A percentile compares a stretch with the other conserved stretches of the same genome.
Conservation (phyloP, 2,113 vertebrate genomes). For the Pagrus major region DNA sequence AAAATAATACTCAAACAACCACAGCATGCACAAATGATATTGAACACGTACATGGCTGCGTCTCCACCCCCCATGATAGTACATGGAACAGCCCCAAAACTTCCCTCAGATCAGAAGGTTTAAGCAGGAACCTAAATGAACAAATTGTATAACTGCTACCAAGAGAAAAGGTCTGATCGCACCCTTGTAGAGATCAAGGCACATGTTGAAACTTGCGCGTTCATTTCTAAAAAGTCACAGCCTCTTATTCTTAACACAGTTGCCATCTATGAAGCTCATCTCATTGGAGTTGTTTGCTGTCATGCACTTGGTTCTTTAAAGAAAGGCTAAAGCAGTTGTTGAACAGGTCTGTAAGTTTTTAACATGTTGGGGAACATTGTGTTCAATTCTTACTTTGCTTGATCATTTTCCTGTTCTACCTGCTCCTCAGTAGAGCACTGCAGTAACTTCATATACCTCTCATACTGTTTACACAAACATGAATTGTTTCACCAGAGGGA, state of each 20-base stretch:
- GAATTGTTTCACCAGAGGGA: slow-evolving; percentile 20
- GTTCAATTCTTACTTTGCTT: not conserved
- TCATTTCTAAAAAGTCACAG: slow-evolving; percentile 13
- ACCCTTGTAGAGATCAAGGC: not conserved
- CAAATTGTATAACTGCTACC: not conserved
- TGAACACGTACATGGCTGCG: no score
- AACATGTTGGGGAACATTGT: not conserved
- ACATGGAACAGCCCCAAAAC: not conserved
- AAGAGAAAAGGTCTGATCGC: not conserved
- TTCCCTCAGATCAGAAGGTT: not conserved
- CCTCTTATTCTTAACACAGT: slow-evolving; percentile 3
- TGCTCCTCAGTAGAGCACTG: not conserved
- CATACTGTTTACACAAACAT: not conserved
- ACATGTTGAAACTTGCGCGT: slow-evolving; percentile 15
- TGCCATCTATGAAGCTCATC: not conserved
- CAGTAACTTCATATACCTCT: not conserved
- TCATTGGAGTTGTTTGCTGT: not conserved
- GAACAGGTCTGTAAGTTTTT: slow-evolving; percentile 21
- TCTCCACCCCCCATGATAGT: not conserved
- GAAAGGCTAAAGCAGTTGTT: slow-evolving; percentile 11
- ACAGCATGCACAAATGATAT: not conserved
- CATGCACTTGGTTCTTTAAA: not conserved
- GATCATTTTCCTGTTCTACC: slow-evolving; percentile 13
- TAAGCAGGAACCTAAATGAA: not conserved
- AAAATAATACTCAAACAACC: not conserved